Evolutionary conservation across 2,888 invertebrate species (phyloP).

Genomic region (Choristoneura rosaceana): DNA sequence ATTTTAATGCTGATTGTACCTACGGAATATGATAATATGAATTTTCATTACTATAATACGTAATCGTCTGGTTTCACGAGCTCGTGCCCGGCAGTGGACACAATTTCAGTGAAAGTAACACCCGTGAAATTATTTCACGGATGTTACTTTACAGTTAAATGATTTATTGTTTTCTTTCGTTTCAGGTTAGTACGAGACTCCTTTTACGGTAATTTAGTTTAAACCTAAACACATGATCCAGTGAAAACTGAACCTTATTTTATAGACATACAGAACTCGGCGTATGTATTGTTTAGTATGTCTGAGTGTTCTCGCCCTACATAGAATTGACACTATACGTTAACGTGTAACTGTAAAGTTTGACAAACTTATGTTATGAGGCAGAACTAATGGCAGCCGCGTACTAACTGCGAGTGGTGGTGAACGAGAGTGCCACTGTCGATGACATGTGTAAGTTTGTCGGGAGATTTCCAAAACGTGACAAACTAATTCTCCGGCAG

Average conservation of each 20-base stretch:
- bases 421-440: not conserved
- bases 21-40: too few relatives aligned
- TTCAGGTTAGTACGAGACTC: constrained; percentile 34
- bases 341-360: constrained; percentile 20
- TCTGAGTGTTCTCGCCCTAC: constrained; percentile 6
- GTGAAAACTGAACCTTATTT: not conserved
- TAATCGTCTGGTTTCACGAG: too few relatives aligned
- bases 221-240: not conserved
- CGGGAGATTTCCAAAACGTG: not conserved
- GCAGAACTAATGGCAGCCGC: not conserved
- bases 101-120: too few relatives aligned
- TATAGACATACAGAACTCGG: not conserved
- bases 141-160: not conserved
- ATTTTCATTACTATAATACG: too few relatives aligned
- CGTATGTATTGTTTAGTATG: not conserved
- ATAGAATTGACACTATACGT: constrained; percentile 15
- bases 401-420: not conserved
- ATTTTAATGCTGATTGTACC: too few relatives aligned
- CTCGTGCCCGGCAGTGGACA: not conserved
- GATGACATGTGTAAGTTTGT: not conserved
- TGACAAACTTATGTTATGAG: not conserved
- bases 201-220: constrained; percentile 13
- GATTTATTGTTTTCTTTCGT: constrained; percentile 8
- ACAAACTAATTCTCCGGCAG: not conserved
- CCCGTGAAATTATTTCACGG: too few relatives aligned